These are phyloP conservation scores for Oryzias celebensis DNA, from an alignment of 2,113 vertebrate species.

Conservation along the genomic window DNA sequence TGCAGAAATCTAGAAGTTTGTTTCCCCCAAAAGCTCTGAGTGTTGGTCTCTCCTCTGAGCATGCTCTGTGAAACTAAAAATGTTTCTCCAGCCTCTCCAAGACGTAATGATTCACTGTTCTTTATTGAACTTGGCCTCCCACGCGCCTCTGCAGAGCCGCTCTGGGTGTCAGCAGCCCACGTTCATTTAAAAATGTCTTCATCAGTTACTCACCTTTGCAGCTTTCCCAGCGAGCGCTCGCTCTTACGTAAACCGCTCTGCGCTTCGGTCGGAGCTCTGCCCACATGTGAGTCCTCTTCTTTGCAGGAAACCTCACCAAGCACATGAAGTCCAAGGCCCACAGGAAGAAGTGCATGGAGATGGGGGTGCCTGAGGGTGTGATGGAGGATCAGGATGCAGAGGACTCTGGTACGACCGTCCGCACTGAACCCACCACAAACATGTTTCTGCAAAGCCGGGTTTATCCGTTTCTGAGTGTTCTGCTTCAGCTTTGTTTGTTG, in stretches of 20 bases:
- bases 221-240: constrained; percentile 53
- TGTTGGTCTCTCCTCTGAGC: background rate
- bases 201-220: constrained; percentile 71
- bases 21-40: background rate
- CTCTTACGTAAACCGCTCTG: constrained; percentile 69
- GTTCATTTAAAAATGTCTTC: constrained; percentile 75
- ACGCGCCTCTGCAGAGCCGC: constrained; percentile 70
- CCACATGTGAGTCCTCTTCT: constrained; percentile 50
- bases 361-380: constrained; percentile 87
- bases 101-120: constrained; percentile 72
- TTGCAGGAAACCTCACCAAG: constrained; percentile 95
- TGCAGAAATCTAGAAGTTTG: background rate
- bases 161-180: constrained; percentile 76
- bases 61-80: constrained; percentile 41
- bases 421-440: background rate
- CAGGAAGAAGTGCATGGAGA: constrained; percentile 98
- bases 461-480: background rate
- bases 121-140: constrained; percentile 71
- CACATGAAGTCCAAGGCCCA: constrained; percentile 99
- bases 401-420: constrained; percentile 85
- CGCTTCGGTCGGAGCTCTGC: constrained; percentile 45
- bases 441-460: no score
- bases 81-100: constrained; percentile 49
- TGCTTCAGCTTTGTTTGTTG: background rate
- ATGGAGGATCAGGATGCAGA: constrained; percentile 93